These are phyloP conservation scores for Corynorhinus townsendii DNA, from an alignment of 2,113 vertebrate genomes.

Conservation along the genomic window DNA sequence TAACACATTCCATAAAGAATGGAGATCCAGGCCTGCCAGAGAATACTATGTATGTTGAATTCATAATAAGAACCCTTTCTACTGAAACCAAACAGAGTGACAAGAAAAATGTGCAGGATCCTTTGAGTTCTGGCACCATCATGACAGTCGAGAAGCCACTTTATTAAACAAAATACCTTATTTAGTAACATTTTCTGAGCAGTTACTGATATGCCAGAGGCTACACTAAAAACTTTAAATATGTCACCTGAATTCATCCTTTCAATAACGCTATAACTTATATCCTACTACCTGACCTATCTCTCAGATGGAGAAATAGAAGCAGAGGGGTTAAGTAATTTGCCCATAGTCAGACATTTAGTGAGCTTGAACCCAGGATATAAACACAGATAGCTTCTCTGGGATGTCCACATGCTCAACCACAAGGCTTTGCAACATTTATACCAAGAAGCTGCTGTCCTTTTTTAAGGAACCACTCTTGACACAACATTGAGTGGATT, in stretches of 20 bases:
- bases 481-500: background rate
- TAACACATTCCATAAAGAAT: constrained; percentile 35
- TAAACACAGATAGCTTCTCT: background rate
- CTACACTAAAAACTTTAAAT: background rate
- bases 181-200: background rate
- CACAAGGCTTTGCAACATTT: background rate
- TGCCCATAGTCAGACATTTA: background rate
- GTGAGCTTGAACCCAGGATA: background rate
- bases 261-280: background rate
- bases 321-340: background rate
- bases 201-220: background rate
- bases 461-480: background rate
- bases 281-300: background rate
- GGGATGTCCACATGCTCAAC: background rate
- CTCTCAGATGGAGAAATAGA: constrained; percentile 9
- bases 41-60: background rate
- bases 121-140: background rate
- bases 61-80: background rate
- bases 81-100: background rate
- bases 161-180: background rate
- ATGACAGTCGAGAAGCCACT: background rate
- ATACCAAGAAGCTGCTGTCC: background rate
- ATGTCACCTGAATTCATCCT: background rate
- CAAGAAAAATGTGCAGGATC: background rate
- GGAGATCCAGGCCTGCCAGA: background rate